Evolutionary conservation across 2,888 invertebrate species (phyloP), one percentile per base, ranked within the genome.

Genomic region (Cheilosia variabilis): DNA sequence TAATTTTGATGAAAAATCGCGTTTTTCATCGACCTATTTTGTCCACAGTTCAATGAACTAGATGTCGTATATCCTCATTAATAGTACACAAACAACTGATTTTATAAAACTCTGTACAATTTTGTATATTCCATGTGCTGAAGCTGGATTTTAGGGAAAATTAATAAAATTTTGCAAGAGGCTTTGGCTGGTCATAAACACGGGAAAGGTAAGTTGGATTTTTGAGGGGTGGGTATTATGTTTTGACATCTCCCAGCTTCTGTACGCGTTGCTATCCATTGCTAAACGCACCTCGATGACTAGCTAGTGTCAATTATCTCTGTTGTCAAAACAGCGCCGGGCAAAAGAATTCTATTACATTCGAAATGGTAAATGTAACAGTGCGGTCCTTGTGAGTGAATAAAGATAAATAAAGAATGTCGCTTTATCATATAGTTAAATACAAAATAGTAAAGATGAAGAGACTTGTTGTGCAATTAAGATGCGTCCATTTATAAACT

Each of bases 211-310:
- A 84, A 80, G 75, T 84, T 75, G 65, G 55, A 79, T 80, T 84
- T 73, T 80, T 57, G 60, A 76, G 84, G 84, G 84, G 75, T 84
- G 80, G 84, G 65, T 75, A 75, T 62, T 68, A 80, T 79, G 79
- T 79, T 84, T 84, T 84, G 84, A 84, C 84, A 84, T 71, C 31
- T 78, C 37, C n/a, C 62, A 75, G 47, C 53, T 53, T 63, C 34
- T 84, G 58, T 84, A 71, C 73, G 79, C 79, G 73, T 75, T 78
- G 66, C 41, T 68, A 71, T 79, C 84, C 79, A 50, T 47, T 58
- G 6, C 3, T 6, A 22, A 1, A 15, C 13, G 57, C 41, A 79
- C 13, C 66, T 84, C 75, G 58, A 69, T 79, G 31, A 4, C 19
- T 55, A 41, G 65, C 63, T 62, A 0, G n/a, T 17, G 6, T 7